phyloP scores from a whole-genome alignment of 2,888 invertebrate species.

The Brenthis ino region DNA sequence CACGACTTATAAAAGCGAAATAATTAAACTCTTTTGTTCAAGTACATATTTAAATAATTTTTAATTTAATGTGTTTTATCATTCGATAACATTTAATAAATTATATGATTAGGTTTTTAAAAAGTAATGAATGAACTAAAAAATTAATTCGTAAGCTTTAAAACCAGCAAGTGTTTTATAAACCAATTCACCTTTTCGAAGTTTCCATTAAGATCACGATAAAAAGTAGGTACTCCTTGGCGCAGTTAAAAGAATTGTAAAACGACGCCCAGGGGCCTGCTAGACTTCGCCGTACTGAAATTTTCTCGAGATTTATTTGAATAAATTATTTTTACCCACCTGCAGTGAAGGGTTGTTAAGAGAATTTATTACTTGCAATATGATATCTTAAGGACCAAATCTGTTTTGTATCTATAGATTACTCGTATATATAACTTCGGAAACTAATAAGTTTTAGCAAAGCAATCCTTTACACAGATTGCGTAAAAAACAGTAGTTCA shows the following conservation, averaged over 20 bases:
- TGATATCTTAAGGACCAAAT: constrained; percentile 21
- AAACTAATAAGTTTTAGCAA: not conserved
- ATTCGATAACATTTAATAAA: too few species aligned
- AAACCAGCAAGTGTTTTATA: constrained; percentile 17
- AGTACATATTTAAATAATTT: too few species aligned
- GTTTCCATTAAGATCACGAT: constrained; percentile 68
- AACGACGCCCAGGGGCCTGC: constrained; percentile 72
- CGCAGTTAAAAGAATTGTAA: constrained; percentile 71
- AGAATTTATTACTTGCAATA: constrained; percentile 62
- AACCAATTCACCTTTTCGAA: constrained; percentile 50
- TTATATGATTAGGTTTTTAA: too few species aligned
- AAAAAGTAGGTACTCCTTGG: constrained; percentile 64
- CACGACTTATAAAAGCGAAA: too few species aligned
- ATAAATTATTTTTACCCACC: constrained; percentile 79
- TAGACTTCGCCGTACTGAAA: constrained; percentile 60
- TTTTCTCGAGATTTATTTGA: constrained; percentile 77
- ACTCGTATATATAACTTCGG: not conserved
- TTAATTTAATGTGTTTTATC: too few species aligned
- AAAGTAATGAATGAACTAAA: too few species aligned
- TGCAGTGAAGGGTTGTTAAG: constrained; percentile 77
- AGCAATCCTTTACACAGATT: too few species aligned
- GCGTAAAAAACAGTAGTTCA: too few species aligned
- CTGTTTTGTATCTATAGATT: constrained; percentile 17
- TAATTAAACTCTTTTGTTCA: too few species aligned
- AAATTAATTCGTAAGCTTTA: constrained; percentile 30